Conservation (phyloP, 2,888 invertebrate species). For the Deilephila porcellus region DNA sequence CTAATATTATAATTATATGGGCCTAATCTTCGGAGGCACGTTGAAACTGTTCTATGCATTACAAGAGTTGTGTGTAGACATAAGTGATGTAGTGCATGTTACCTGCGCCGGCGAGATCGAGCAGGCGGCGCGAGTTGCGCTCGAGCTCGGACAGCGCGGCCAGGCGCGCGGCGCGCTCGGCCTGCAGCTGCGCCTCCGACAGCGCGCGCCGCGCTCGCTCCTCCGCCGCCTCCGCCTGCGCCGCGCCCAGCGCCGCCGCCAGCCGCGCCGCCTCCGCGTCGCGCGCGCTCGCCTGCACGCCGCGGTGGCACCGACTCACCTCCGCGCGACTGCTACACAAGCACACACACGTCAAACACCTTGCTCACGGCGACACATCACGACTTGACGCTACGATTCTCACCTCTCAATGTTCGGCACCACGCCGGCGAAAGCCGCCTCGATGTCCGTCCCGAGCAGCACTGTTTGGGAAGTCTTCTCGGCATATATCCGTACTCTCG, state of each 20-base stretch:
- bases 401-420: slow-evolving; percentile 77
- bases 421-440: slow-evolving; percentile 88
- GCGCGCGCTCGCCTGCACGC: slow-evolving; percentile 87
- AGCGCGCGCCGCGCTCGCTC: slow-evolving; percentile 84
- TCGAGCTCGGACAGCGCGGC: slow-evolving; percentile 90
- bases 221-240: slow-evolving; percentile 86
- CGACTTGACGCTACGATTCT: slow-evolving; percentile 28
- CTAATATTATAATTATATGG: too few relatives aligned
- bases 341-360: too few relatives aligned
- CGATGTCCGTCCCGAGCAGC: slow-evolving; percentile 88
- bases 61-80: background rate
- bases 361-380: slow-evolving; percentile 1
- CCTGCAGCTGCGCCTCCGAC: slow-evolving; percentile 86
- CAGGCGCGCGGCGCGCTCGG: slow-evolving; percentile 89
- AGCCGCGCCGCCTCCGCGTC: slow-evolving; percentile 87
- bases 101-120: slow-evolving; percentile 85
- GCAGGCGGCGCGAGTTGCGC: slow-evolving; percentile 89
- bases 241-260: slow-evolving; percentile 83
- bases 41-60: background rate
- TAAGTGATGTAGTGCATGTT: slow-evolving; percentile 42
- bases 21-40: too few relatives aligned
- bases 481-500: slow-evolving; percentile 89
- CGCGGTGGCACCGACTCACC: slow-evolving; percentile 81
- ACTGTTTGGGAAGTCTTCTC: slow-evolving; percentile 92
- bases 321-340: slow-evolving; percentile 44